phyloP scores from a whole-genome alignment of 2,113 vertebrate genomes.

The Romanogobio albipinnatus region DNA sequence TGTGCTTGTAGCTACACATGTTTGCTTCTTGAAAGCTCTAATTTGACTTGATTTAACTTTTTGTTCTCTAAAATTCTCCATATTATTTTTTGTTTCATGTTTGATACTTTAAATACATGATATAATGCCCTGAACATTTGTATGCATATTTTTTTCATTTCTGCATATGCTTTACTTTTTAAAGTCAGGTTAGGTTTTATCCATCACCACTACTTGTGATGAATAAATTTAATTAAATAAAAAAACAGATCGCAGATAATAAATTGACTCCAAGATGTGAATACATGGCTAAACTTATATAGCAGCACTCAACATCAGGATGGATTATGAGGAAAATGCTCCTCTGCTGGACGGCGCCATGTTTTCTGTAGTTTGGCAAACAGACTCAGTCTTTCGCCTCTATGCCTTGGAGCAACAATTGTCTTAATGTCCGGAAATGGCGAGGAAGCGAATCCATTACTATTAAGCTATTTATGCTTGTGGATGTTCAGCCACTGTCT shows the following conservation, averaged over 20 bases:
- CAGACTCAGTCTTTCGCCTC: not conserved
- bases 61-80: not conserved
- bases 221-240: not conserved
- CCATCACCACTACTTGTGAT: too few relatives aligned
- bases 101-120: not conserved
- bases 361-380: slow-evolving; percentile 14
- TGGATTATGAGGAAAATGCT: slow-evolving; percentile 8
- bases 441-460: not conserved
- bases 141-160: not conserved
- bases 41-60: not conserved
- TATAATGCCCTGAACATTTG: not conserved
- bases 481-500: slow-evolving; percentile 2
- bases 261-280: not conserved
- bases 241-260: not conserved
- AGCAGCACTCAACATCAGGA: not conserved
- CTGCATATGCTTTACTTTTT: not conserved
- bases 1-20: not conserved
- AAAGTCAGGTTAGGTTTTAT: not conserved
- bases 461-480: slow-evolving; percentile 37
- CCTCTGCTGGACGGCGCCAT: slow-evolving; percentile 13
- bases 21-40: not conserved
- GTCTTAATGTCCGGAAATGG: slow-evolving; percentile 9
- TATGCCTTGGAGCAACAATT: slow-evolving; percentile 37
- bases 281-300: not conserved
- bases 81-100: not conserved